Evolutionary conservation across 2,797 vertebrate species (phyloP).

Genomic region (Poeciliopsis infans): DNA sequence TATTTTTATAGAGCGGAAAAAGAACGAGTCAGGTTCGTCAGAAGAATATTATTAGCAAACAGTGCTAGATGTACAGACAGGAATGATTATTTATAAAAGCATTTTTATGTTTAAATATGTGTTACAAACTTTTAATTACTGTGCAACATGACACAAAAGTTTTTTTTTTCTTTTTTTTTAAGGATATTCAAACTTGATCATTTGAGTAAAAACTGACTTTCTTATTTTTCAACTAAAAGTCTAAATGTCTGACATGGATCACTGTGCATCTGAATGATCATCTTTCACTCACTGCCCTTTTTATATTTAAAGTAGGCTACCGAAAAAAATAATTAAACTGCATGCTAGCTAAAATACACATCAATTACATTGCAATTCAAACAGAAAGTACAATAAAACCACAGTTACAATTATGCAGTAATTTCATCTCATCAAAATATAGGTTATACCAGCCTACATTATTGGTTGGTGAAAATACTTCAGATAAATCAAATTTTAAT

Average conservation of each 20-base stretch:
- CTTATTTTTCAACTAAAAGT: background rate
- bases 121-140: background rate
- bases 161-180: background rate
- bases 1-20: constrained; percentile 1
- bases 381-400: background rate
- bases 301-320: background rate
- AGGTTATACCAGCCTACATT: background rate
- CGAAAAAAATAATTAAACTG: background rate
- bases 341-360: background rate
- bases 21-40: background rate
- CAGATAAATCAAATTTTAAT: background rate
- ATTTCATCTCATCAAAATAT: background rate
- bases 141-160: background rate
- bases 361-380: background rate
- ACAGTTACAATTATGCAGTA: background rate
- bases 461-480: background rate
- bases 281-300: background rate
- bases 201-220: background rate
- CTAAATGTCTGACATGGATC: background rate
- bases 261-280: background rate
- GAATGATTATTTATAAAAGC: background rate
- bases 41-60: background rate
- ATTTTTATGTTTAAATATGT: constrained; percentile 1
- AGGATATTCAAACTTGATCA: background rate
- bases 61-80: background rate